These are phyloP conservation scores for Apodemia mormo DNA, from an alignment of 2,888 invertebrate species.

Conservation along the genomic window DNA sequence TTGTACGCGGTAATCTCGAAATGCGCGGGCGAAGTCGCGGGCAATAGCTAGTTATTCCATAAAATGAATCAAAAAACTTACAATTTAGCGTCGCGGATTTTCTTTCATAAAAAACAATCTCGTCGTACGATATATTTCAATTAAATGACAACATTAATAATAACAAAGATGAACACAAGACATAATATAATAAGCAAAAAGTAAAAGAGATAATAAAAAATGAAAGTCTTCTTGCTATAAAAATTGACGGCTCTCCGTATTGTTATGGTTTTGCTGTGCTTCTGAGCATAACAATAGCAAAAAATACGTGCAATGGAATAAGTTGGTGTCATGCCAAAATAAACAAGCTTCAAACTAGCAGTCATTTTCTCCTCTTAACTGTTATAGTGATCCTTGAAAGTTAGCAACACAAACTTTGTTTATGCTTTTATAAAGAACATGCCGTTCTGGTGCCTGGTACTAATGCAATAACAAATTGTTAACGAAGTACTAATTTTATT, in stretches of 20 bases:
- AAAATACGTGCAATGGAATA: background rate
- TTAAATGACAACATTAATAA: background rate
- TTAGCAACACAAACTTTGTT: conserved; percentile 11
- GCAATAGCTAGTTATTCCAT: no score
- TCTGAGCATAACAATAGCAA: background rate
- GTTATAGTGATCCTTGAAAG: conserved; percentile 13
- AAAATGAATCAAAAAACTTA: no score
- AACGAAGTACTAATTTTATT: no score
- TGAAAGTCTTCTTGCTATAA: background rate
- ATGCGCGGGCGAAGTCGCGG: no score
- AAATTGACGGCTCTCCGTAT: conserved; percentile 1
- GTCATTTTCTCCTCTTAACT: conserved; percentile 16
- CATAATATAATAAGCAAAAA: conserved; percentile 7
- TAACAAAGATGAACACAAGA: background rate
- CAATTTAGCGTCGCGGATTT: background rate
- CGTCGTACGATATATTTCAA: background rate
- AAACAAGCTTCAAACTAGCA: conserved; percentile 14
- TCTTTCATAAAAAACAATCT: background rate
- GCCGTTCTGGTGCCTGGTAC: conserved; percentile 8
- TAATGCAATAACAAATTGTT: background rate
- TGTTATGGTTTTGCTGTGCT: conserved; percentile 7
- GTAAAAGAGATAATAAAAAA: conserved; percentile 5
- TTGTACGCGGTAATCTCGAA: no score
- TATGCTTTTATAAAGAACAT: conserved; percentile 10
- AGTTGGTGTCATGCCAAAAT: conserved; percentile 12